Percentiles rank a stretch among this genome's conserved stretches.
Evolutionary conservation across 2,797 vertebrate genomes (phyloP).

Genomic region (Serranus cabrilla): DNA sequence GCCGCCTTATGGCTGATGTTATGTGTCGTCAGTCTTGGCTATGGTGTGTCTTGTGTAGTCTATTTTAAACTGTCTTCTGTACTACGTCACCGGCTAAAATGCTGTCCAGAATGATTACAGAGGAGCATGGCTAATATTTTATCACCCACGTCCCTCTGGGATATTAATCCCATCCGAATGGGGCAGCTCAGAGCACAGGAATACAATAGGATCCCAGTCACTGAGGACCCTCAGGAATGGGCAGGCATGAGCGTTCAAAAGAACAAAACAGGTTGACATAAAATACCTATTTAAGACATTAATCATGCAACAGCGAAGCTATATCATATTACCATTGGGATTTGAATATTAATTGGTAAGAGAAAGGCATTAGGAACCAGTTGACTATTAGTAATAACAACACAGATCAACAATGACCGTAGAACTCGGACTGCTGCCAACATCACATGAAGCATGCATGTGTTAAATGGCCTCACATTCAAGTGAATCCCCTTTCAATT

Average conservation of each 20-base stretch:
- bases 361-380: slow-evolving; percentile 27
- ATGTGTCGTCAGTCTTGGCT: slow-evolving; percentile 22
- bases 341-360: slow-evolving; percentile 34
- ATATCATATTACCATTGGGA: slow-evolving; percentile 13
- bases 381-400: slow-evolving; percentile 14
- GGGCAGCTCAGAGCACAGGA: slow-evolving; percentile 41
- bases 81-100: slow-evolving; percentile 34
- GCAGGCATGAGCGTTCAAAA: slow-evolving; percentile 16
- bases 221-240: slow-evolving; percentile 34
- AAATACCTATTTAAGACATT: slow-evolving; percentile 26
- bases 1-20: slow-evolving; percentile 11
- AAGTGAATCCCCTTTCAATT: slow-evolving; percentile 64
- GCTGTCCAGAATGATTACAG: slow-evolving; percentile 49
- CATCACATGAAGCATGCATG: slow-evolving; percentile 62
- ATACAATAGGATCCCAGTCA: slow-evolving; percentile 46
- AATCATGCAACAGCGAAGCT: slow-evolving; percentile 12
- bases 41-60: slow-evolving; percentile 4
- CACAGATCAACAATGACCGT: slow-evolving; percentile 26
- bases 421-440: slow-evolving; percentile 35
- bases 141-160: slow-evolving; percentile 57
- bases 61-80: slow-evolving; percentile 38
- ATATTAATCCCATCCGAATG: slow-evolving; percentile 66
- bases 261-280: slow-evolving; percentile 11
- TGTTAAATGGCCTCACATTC: slow-evolving; percentile 70
- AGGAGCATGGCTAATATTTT: slow-evolving; percentile 59